Conservation (phyloP, 2,113 vertebrate species). For the Neolamprologus fasciatus region DNA sequence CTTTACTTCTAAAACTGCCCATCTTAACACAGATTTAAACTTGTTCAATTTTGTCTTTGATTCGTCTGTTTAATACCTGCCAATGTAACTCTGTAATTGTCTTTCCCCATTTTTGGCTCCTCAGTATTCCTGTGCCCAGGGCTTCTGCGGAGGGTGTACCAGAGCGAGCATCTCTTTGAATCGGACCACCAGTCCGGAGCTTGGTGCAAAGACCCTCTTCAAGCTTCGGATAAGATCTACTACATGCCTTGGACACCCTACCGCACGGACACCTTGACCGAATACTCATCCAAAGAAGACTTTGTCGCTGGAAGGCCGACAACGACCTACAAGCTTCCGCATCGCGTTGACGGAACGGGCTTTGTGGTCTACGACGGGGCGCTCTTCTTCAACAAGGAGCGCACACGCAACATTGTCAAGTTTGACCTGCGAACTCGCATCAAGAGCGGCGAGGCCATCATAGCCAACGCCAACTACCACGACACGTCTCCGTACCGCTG, state of each 20-base stretch:
- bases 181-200: conserved; percentile 99
- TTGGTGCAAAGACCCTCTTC: conserved; percentile 98
- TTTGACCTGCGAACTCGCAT: conserved; percentile 95
- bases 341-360: conserved; percentile 93
- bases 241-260: conserved; percentile 99
- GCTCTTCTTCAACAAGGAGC: conserved; percentile 97
- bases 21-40: background rate
- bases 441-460: conserved; percentile 97
- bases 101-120: conserved; percentile 72
- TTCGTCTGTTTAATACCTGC: conserved; percentile 42
- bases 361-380: conserved; percentile 97
- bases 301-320: conserved; percentile 95
- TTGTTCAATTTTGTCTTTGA: background rate
- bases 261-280: conserved; percentile 89
- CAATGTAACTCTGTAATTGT: conserved; percentile 69
- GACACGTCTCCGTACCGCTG: conserved; percentile 97
- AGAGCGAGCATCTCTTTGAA: conserved; percentile 97
- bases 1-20: background rate
- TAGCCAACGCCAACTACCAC: conserved; percentile 95
- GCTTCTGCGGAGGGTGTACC: conserved; percentile 93
- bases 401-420: conserved; percentile 97
- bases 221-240: conserved; percentile 98
- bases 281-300: conserved; percentile 97
- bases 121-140: conserved; percentile 99
- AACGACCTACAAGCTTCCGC: conserved; percentile 94